Percentiles rank a stretch among this genome's conserved stretches.
phyloP scores from a whole-genome alignment of 2,797 vertebrate species.

The Halcyon chelicuti region DNA sequence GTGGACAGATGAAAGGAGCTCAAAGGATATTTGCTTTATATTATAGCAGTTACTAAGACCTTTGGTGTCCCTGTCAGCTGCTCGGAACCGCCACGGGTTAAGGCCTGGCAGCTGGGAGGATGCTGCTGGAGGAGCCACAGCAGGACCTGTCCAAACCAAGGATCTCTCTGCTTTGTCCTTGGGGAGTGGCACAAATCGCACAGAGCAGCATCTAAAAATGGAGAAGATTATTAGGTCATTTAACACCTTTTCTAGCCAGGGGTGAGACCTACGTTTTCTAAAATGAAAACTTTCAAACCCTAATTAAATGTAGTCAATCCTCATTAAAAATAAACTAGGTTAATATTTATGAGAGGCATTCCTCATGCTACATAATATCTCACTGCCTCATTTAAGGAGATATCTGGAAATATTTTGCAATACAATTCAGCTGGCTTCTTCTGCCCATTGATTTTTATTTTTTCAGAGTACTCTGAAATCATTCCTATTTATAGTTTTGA shows the following conservation, averaged over 20 bases:
- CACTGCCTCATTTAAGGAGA: not conserved
- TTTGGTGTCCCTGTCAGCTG: not conserved
- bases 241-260: constrained; percentile 15
- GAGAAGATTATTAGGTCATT: constrained; percentile 41
- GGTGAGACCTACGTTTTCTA: not conserved
- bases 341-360: constrained; percentile 21
- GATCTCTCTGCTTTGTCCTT: not conserved
- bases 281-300: constrained; percentile 18
- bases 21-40: not conserved
- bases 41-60: not conserved
- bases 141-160: not conserved
- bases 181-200: not conserved
- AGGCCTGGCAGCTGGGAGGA: not conserved
- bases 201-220: not conserved
- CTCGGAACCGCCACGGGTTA: not conserved
- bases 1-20: not conserved
- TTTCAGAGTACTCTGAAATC: constrained; percentile 20
- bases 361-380: not conserved
- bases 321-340: constrained; percentile 57
- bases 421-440: not conserved
- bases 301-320: constrained; percentile 34
- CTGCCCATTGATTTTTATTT: constrained; percentile 31
- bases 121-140: not conserved
- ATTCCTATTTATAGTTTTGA: constrained; percentile 37
- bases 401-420: not conserved